phyloP scores from a whole-genome alignment of 2,797 vertebrate genomes.

The Gephyroberyx darwinii region DNA sequence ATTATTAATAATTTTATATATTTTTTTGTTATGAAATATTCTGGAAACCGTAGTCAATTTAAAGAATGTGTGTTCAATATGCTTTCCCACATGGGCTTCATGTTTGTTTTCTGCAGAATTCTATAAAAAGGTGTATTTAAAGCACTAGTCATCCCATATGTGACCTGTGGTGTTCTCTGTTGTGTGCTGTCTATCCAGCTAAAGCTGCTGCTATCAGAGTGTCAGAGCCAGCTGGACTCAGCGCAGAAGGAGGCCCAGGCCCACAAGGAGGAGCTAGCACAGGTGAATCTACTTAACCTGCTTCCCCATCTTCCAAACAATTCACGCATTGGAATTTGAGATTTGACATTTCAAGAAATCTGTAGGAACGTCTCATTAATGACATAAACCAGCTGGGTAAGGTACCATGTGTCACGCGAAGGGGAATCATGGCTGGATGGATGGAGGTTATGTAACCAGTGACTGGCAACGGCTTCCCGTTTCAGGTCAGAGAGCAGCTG shows the following conservation, averaged over 20 bases:
- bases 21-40: neutral
- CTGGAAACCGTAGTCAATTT: neutral
- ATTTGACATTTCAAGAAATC: slow-evolving; percentile 23
- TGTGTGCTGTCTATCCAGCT: slow-evolving; percentile 76
- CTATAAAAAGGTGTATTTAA: neutral
- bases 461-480: slow-evolving; percentile 76
- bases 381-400: slow-evolving; percentile 4
- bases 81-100: neutral
- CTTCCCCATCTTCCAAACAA: neutral
- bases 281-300: slow-evolving; percentile 79
- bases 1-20: too few relatives aligned
- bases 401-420: slow-evolving; percentile 15
- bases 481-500: slow-evolving; percentile 91
- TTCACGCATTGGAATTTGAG: slow-evolving; percentile 12
- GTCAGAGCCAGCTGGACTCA: slow-evolving; percentile 85
- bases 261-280: slow-evolving; percentile 86
- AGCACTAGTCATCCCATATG: neutral
- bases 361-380: slow-evolving; percentile 10
- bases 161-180: slow-evolving; percentile 19
- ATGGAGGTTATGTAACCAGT: slow-evolving; percentile 48
- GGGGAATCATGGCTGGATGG: slow-evolving; percentile 6
- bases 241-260: slow-evolving; percentile 88
- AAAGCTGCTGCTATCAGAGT: slow-evolving; percentile 85
- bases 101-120: neutral
- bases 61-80: neutral